These are phyloP conservation scores for Tapera naevia DNA, from an alignment of 2,797 vertebrate genomes.

Conservation along the genomic window DNA sequence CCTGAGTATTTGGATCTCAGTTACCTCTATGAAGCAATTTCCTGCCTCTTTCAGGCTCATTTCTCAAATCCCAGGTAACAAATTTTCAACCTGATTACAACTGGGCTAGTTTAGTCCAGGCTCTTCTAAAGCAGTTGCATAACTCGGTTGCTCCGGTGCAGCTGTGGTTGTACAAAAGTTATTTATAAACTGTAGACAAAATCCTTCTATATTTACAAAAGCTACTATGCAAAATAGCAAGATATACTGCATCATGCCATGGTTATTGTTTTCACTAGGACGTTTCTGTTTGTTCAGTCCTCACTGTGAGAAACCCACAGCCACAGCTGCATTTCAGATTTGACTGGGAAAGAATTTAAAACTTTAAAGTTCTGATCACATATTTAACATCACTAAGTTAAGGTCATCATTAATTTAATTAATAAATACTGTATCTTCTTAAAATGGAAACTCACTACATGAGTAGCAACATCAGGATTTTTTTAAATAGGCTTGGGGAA, in stretches of 20 bases:
- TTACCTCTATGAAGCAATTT: slow-evolving; percentile 46
- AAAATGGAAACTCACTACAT: not conserved
- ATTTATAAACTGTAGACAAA: slow-evolving; percentile 58
- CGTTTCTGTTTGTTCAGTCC: not conserved
- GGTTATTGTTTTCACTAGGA: slow-evolving; percentile 30
- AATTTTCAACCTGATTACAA: slow-evolving; percentile 34
- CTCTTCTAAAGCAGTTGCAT: not conserved
- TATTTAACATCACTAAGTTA: not conserved
- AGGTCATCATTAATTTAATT: not conserved
- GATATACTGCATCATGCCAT: not conserved
- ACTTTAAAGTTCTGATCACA: not conserved
- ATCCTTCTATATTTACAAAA: slow-evolving; percentile 43
- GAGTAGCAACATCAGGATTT: not conserved
- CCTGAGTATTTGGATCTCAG: not conserved
- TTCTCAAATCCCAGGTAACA: slow-evolving; percentile 50
- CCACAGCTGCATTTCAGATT: slow-evolving; percentile 2
- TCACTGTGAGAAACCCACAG: slow-evolving; percentile 40
- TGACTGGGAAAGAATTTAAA: slow-evolving; percentile 35
- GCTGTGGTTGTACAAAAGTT: slow-evolving; percentile 36
- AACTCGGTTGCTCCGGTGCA: slow-evolving; percentile 8
- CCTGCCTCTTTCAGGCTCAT: slow-evolving; percentile 30
- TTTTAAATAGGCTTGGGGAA: not conserved
- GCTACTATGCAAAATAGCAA: slow-evolving; percentile 38
- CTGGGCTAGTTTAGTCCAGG: not conserved
- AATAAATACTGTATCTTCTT: not conserved